phyloP scores from a whole-genome alignment of 1,140 invertebrate species.

The Vanessa atalanta region DNA sequence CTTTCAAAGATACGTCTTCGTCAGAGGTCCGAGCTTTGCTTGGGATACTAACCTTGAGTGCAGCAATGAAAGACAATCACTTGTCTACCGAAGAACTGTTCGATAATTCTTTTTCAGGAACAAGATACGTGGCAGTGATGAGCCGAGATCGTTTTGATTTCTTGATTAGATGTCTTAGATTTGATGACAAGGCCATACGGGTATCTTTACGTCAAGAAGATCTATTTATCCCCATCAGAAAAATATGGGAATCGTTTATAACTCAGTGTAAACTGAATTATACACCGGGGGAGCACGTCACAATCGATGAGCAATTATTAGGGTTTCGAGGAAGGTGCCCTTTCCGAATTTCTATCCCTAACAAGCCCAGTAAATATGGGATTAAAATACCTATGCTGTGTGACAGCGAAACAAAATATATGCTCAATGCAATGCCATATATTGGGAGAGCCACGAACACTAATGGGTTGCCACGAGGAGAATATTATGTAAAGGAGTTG shows the following conservation, averaged over 20 bases:
- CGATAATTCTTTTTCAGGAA: slow-evolving; percentile 13
- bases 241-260: slow-evolving; percentile 27
- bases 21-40: background rate
- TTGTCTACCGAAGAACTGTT: slow-evolving; percentile 11
- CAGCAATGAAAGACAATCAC: slow-evolving; percentile 14
- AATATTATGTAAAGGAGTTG: no score
- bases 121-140: slow-evolving; percentile 26
- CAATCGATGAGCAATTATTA: slow-evolving; percentile 32
- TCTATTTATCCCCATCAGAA: slow-evolving; percentile 17
- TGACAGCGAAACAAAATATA: slow-evolving; percentile 26
- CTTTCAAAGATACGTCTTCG: background rate
- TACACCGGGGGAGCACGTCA: background rate
- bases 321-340: slow-evolving; percentile 39
- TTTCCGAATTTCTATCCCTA: slow-evolving; percentile 39
- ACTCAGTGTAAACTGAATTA: slow-evolving; percentile 16
- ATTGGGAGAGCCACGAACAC: no score
- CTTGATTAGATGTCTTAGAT: slow-evolving; percentile 20
- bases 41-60: slow-evolving; percentile 1
- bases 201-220: background rate
- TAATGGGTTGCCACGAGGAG: no score
- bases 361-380: slow-evolving; percentile 9
- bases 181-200: slow-evolving; percentile 24
- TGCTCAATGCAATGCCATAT: slow-evolving; percentile 20
- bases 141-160: slow-evolving; percentile 28
- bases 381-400: slow-evolving; percentile 24